phyloP scores from a whole-genome alignment of 2,888 invertebrate genomes.

The Lagria hirta region DNA sequence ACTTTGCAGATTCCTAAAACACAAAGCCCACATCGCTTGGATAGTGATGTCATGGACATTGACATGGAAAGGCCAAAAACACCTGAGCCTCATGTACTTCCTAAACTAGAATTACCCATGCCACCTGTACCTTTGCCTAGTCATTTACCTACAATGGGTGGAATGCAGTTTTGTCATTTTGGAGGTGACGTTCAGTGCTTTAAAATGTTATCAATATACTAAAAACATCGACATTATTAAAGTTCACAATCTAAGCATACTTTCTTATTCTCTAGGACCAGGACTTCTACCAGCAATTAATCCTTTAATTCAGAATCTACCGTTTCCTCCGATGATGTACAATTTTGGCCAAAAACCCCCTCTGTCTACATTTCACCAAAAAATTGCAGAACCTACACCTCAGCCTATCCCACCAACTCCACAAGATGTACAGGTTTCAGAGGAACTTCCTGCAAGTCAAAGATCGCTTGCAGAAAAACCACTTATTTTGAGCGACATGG shows the following conservation, averaged over 20 bases:
- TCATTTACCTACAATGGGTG: conserved; percentile 35
- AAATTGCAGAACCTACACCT: conserved; percentile 26
- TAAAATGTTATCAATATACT: no score
- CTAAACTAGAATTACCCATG: conserved; percentile 32
- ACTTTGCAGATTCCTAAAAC: conserved; percentile 32
- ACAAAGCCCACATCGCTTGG: conserved; percentile 36
- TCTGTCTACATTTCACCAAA: conserved; percentile 43
- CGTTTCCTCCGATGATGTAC: conserved; percentile 51
- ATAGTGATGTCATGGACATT: conserved; percentile 39
- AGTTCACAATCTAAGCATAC: no score
- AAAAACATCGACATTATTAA: no score
- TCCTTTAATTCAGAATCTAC: conserved; percentile 56
- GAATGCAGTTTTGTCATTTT: conserved; percentile 57
- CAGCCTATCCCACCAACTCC: conserved; percentile 17
- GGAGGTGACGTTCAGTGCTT: conserved; percentile 47
- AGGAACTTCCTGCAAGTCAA: conserved; percentile 13
- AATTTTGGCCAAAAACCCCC: conserved; percentile 61
- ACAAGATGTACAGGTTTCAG: conserved; percentile 5
- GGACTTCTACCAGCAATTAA: conserved; percentile 66
- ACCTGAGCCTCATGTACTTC: conserved; percentile 45
- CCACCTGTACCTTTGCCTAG: conserved; percentile 19
- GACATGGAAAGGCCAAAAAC: conserved; percentile 51
- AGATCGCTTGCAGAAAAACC: no score
- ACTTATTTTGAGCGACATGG: conserved; percentile 16
- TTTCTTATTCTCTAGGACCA: conserved; percentile 52